phyloP scores from a whole-genome alignment of 2,888 invertebrate species.

The Hololepta plana region DNA sequence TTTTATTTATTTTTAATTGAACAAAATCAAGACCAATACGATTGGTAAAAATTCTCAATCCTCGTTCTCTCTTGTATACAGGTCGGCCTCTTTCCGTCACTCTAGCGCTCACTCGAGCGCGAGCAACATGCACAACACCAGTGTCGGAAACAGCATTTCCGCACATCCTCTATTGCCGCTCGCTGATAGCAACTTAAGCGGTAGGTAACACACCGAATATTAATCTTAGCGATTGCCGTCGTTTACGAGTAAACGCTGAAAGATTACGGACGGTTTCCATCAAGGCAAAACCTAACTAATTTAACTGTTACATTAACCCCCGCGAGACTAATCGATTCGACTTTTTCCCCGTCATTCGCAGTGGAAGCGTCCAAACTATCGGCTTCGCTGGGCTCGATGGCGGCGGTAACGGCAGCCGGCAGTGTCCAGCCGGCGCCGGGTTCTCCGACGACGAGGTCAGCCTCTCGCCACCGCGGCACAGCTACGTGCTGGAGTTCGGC shows the following conservation, averaged over 20 bases:
- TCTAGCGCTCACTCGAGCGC: conserved; percentile 49
- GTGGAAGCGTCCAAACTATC: conserved; percentile 33
- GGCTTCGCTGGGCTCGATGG: conserved; percentile 40
- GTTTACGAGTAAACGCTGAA: neutral
- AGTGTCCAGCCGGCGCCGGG: conserved; percentile 35
- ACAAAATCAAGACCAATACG: too few relatives aligned
- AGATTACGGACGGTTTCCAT: too few relatives aligned
- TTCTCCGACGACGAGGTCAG: conserved; percentile 81
- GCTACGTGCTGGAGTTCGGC: conserved; percentile 41
- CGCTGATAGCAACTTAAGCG: conserved; percentile 39
- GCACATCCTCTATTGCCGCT: conserved; percentile 89
- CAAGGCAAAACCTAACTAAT: too few relatives aligned
- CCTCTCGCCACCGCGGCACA: conserved; percentile 40
- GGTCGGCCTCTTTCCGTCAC: conserved; percentile 91
- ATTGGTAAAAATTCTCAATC: conserved; percentile 22
- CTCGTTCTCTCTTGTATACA: conserved; percentile 41
- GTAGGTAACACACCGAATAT: conserved; percentile 23
- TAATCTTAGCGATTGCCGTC: neutral
- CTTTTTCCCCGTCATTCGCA: conserved; percentile 12
- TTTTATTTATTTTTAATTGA: too few relatives aligned
- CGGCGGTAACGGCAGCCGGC: conserved; percentile 25
- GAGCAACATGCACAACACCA: conserved; percentile 44
- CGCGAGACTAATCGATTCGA: too few relatives aligned
- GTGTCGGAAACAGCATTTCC: conserved; percentile 75
- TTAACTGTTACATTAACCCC: too few relatives aligned